Percentiles rank a stretch among this genome's conserved stretches.
Conservation (phyloP, 1,140 invertebrate genomes). For the Rhyacophila brunnea region DNA sequence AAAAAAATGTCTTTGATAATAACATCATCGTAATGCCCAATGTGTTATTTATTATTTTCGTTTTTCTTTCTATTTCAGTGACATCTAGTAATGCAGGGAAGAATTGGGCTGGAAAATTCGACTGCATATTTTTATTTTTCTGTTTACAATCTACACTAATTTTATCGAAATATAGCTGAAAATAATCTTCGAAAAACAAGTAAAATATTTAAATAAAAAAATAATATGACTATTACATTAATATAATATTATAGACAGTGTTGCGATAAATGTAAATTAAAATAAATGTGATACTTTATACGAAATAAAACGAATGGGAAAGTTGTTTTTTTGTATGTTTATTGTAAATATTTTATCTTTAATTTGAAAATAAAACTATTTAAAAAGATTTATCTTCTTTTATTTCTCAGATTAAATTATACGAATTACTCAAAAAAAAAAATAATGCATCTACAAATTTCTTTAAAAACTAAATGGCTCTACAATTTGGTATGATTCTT, state of each 20-base stretch:
- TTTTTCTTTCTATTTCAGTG: constrained; percentile 27
- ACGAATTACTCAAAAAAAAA: too few species aligned
- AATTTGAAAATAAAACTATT: not conserved
- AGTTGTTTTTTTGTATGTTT: constrained; percentile 9
- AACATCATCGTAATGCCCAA: too few species aligned
- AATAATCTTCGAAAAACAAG: not conserved
- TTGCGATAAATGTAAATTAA: constrained; percentile 1
- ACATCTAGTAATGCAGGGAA: constrained; percentile 6
- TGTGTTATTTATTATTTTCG: too few species aligned
- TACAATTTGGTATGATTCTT: too few species aligned
- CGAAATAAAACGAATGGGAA: constrained; percentile 13
- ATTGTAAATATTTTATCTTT: constrained; percentile 1
- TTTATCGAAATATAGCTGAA: constrained; percentile 21
- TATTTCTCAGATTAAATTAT: too few species aligned
- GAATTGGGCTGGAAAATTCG: not conserved
- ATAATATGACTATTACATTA: not conserved
- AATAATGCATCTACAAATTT: too few species aligned
- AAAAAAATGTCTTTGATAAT: too few species aligned
- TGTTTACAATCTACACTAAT: constrained; percentile 2
- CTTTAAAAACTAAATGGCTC: too few species aligned
- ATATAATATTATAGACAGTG: constrained; percentile 5
- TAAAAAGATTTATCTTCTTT: too few species aligned
- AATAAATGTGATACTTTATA: constrained; percentile 27
- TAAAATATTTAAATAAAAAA: too few species aligned
- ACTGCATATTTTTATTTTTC: not conserved